Evolutionary conservation across 30 jellyfish, hydroid and myxozoan species (phyloP).

Genomic region (Aurelia aurita complex sp. Pacific): DNA sequence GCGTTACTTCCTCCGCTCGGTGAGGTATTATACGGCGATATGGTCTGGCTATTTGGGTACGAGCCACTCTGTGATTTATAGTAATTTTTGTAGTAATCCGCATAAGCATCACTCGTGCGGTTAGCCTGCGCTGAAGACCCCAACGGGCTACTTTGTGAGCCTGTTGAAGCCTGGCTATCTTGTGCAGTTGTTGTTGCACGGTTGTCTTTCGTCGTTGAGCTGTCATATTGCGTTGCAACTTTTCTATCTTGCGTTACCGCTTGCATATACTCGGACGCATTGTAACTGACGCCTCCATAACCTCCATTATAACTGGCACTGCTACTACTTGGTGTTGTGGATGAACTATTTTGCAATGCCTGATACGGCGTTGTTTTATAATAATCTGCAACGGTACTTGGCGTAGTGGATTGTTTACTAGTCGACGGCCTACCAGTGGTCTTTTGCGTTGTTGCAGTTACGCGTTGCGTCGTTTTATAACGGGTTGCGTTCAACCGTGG

Average conservation of each 20-base stretch:
- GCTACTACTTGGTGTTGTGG: not conserved
- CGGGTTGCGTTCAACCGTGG: conserved; percentile 49
- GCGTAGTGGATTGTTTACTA: not conserved
- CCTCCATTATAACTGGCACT: not conserved
- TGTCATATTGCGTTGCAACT: not conserved
- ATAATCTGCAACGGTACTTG: not conserved
- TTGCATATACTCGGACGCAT: not conserved
- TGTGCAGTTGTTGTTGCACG: not conserved
- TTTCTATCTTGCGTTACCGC: not conserved
- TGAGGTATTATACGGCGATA: not conserved
- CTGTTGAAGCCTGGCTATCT: no score
- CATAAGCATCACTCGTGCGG: not conserved
- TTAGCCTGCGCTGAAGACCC: not conserved
- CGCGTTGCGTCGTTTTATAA: conserved; percentile 34
- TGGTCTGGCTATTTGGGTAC: no score
- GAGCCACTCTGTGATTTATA: not conserved
- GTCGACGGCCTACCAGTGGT: not conserved
- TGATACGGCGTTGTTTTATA: conserved; percentile 7
- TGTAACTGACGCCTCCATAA: not conserved
- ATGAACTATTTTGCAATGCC: not conserved
- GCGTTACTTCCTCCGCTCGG: not conserved
- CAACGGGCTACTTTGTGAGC: no score
- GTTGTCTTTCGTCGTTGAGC: not conserved
- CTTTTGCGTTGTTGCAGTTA: not conserved
- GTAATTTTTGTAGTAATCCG: not conserved